Percentiles rank a stretch among this genome's conserved stretches.
Evolutionary conservation across 2,888 invertebrate genomes (phyloP).

Genomic region (Leptopilina drosophilae): DNA sequence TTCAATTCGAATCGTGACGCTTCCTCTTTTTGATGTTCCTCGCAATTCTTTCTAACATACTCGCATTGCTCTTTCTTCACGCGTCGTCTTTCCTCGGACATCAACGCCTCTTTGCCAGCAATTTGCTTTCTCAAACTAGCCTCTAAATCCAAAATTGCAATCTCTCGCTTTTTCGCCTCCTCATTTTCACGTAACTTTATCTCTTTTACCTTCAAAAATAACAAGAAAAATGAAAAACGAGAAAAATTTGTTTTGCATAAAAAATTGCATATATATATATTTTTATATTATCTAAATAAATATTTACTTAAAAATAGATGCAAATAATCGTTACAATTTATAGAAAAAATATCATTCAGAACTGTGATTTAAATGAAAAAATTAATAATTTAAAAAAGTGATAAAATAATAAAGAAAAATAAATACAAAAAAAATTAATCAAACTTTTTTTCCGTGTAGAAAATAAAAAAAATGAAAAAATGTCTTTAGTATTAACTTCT

Average conservation of each 20-base stretch:
- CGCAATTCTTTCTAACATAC: slow-evolving; percentile 58
- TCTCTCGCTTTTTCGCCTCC: slow-evolving; percentile 53
- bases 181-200: slow-evolving; percentile 59
- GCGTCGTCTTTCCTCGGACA: slow-evolving; percentile 58
- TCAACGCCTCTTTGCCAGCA: slow-evolving; percentile 61
- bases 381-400: too few relatives aligned
- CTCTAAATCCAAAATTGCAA: slow-evolving; percentile 46
- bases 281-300: neutral
- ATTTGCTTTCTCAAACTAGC: slow-evolving; percentile 64
- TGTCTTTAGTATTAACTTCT: too few relatives aligned
- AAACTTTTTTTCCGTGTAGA: too few relatives aligned
- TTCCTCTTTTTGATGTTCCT: slow-evolving; percentile 61
- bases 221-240: neutral
- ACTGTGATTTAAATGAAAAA: too few relatives aligned
- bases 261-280: too few relatives aligned
- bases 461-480: too few relatives aligned
- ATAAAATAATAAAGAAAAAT: too few relatives aligned
- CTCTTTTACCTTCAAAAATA: slow-evolving; percentile 71
- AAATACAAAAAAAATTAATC: too few relatives aligned
- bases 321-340: too few relatives aligned
- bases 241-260: too few relatives aligned
- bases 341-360: too few relatives aligned
- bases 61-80: slow-evolving; percentile 63
- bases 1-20: slow-evolving; percentile 57
- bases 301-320: neutral